Percentiles rank a stretch among this genome's conserved stretches.
phyloP scores from a whole-genome alignment of 2,797 vertebrate species.

The Gallinago solitaria region DNA sequence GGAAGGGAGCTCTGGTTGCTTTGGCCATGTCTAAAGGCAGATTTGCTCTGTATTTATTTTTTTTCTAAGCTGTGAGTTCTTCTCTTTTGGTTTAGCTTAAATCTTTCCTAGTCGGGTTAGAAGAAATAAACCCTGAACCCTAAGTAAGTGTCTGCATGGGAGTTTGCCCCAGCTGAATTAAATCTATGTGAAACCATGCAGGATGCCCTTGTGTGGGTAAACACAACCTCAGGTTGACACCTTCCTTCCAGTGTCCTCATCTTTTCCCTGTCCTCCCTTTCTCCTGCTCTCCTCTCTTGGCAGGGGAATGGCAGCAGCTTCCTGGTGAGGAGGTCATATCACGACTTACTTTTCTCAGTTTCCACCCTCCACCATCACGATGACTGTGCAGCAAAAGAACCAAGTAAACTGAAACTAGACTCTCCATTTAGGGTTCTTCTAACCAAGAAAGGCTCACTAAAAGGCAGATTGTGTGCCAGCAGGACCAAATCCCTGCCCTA shows the following conservation, averaged over 20 bases:
- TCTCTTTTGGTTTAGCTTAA: constrained; percentile 37
- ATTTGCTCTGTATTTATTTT: constrained; percentile 40
- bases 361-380: background rate
- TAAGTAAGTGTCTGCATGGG: background rate
- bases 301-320: background rate
- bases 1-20: constrained; percentile 8
- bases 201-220: background rate
- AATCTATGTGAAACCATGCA: background rate
- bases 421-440: background rate
- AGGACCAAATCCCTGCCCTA: background rate
- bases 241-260: background rate
- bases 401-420: background rate
- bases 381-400: background rate
- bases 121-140: constrained; percentile 22
- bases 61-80: constrained; percentile 31
- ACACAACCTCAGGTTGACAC: background rate
- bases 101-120: constrained; percentile 45
- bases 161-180: background rate
- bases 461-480: background rate
- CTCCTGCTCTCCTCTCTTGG: background rate
- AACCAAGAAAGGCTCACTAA: background rate
- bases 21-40: constrained; percentile 1
- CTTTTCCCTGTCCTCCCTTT: accelerated
- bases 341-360: background rate
- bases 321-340: background rate